phyloP scores from a whole-genome alignment of 2,113 vertebrate species.

The Petaurus breviceps region DNA sequence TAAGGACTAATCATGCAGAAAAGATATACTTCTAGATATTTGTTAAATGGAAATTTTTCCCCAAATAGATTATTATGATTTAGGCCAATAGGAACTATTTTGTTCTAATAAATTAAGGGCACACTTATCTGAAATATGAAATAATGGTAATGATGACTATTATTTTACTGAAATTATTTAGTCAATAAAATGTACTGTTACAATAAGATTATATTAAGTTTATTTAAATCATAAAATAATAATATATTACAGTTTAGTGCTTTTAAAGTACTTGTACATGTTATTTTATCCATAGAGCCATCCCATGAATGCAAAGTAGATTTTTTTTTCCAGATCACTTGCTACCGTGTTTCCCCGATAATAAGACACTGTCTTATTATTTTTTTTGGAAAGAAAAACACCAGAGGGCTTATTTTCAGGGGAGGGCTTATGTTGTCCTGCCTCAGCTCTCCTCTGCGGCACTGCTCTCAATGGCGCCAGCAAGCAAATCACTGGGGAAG shows the following conservation, averaged over 20 bases:
- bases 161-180: conserved; percentile 25
- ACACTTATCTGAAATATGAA: background rate
- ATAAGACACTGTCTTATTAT: no score
- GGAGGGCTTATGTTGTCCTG: no score
- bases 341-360: no score
- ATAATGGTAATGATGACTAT: background rate
- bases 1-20: background rate
- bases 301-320: background rate
- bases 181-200: background rate
- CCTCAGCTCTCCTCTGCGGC: no score
- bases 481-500: no score
- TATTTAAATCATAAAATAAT: conserved; percentile 5
- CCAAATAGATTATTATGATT: background rate
- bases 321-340: background rate
- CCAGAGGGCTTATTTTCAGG: no score
- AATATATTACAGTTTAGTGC: conserved; percentile 2
- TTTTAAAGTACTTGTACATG: conserved; percentile 18
- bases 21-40: background rate
- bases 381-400: no score
- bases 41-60: background rate
- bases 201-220: conserved; percentile 9
- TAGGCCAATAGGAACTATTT: background rate
- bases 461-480: no score
- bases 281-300: background rate
- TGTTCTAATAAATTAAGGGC: background rate